Base-by-base conservation (phyloP, 2,888 invertebrate species). In the Agrochola litura region DNA sequence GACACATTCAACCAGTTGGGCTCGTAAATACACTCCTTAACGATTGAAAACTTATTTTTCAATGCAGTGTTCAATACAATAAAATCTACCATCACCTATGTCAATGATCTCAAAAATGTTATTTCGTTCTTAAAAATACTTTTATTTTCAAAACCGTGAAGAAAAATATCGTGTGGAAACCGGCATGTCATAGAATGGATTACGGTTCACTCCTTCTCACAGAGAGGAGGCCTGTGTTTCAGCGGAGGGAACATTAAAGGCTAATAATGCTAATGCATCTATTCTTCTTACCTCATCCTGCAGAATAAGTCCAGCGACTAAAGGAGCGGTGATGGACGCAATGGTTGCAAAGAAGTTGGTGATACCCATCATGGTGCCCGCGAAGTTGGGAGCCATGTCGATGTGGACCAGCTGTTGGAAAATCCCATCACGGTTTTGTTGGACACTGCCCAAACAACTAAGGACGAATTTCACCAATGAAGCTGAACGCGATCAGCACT, bases 321-420 rank as follows among this genome's bases (percentile, higher is more conserved):
- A 92, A 0, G 98, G 98, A 0, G 98, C 98, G 25, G 98, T 93
- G 81, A 98, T 97, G 64, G 98, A 98, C 88, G 98, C 97, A 16
- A 98, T 92, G 90, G 98, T 98, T 0, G 98, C 98, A 22, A 97
- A 95, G 70, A 97, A 97, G 93, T 98, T 98, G 3, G 98, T 98
- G 84, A 98, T 97, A 14, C 98, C 98, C 98, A 98, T 98, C 79
- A 98, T 92, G 0, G 98, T 97, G 3, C 98, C 98, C 0, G 98
- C 98, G 91, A 98, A 98, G 91, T 98, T 98, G 0, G 98, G 98
- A 10, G 98, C 98, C 90, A 99, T 97, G 93, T 99, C 98, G 78
- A 98, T 98, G 89, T 98, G 98, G 88, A 98, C 98, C 46, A 97
- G 97, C 96, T 97, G 97, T 16, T 46, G 52, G 6, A n/a, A 0